Base-by-base conservation (phyloP, 2,888 invertebrate species). In the Agrochola macilenta region DNA sequence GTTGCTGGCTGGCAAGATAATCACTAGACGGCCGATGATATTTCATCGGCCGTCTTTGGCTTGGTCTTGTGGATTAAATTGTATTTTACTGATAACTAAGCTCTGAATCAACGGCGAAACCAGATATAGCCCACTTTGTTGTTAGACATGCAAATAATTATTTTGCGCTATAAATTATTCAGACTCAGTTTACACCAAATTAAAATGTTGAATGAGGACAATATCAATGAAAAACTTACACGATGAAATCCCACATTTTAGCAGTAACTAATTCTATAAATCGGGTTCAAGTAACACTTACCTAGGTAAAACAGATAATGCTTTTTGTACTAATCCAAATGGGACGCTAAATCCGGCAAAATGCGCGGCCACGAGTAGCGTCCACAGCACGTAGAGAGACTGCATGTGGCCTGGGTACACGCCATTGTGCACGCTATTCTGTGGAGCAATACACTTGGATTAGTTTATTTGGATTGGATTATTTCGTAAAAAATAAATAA, bases 391-490 rank as follows among this genome's bases (percentile, higher is more conserved):
- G 97, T 99, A 98, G 78, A 99, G 97, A 72, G 99, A 99, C 93
- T 98, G 98, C 88, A 99, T 97, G 84, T 99, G 99, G 0, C 99
- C 99, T 52, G 99, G 99, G 93, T 99, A 99, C 26, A 99, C 98
- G 64, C 99, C 99, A 97, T 99, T 99, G 93, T 98, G 98, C 82
- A 99, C 97, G 93, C 99, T 99, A 94, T 99, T 99, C 99, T 99
- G 97, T 90, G 64, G 66, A 81, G 30, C 17, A 82, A 58, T 12
- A 75, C 5, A 61, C 17, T 58, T 11, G 20, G 23, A 30, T 79
- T 63, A 54, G 26, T 23, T 61, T 17, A 1, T 54, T 20, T 69
- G 49, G 49, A 5, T 52, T 20, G 49, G 5, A 26, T 9, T 8
- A 58, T 14, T n/a, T 7, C 17, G 17, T 35, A 17, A 68, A 46